These are phyloP conservation scores for Nemotelus nigrinus DNA, from an alignment of 2,888 invertebrate species.

Conservation along the genomic window DNA sequence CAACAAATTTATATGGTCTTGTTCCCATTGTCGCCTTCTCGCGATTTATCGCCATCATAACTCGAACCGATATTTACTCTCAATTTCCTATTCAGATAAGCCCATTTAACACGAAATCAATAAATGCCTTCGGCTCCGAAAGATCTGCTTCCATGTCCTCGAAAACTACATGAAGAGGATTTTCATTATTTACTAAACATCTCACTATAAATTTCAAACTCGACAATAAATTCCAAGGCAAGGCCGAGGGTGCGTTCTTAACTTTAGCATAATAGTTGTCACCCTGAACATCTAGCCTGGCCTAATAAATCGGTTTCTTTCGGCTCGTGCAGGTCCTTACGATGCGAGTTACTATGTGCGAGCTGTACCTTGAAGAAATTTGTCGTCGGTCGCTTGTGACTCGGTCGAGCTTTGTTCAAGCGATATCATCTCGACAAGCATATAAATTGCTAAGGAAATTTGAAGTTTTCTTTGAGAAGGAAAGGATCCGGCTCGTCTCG, in stretches of 20 bases:
- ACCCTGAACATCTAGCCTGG: conserved; percentile 18
- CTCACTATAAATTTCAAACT: conserved; percentile 31
- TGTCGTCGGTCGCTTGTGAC: conserved; percentile 20
- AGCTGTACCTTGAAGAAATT: conserved; percentile 25
- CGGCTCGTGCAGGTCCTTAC: background rate
- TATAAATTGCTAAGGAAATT: conserved; percentile 40
- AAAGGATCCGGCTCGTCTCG: background rate
- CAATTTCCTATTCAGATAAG: too few species aligned
- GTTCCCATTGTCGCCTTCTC: too few species aligned
- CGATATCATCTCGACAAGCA: conserved; percentile 35
- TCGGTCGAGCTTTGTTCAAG: conserved; percentile 6
- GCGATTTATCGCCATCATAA: too few species aligned
- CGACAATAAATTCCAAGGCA: conserved; percentile 25
- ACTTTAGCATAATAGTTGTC: conserved; percentile 40
- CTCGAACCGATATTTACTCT: too few species aligned
- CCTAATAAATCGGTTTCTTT: conserved; percentile 14
- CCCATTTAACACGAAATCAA: conserved; percentile 14
- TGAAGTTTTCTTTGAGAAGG: conserved; percentile 22
- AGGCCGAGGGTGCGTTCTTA: conserved; percentile 29
- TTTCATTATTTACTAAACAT: conserved; percentile 41
- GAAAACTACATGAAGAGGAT: conserved; percentile 1
- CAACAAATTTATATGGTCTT: too few species aligned
- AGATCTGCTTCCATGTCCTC: background rate
- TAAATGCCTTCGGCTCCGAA: conserved; percentile 5
- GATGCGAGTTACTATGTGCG: background rate